A percentile compares a stretch with the other conserved stretches of the same genome.
phyloP scores from a whole-genome alignment of 2,888 invertebrate genomes.

The Tiliacea citrago region DNA sequence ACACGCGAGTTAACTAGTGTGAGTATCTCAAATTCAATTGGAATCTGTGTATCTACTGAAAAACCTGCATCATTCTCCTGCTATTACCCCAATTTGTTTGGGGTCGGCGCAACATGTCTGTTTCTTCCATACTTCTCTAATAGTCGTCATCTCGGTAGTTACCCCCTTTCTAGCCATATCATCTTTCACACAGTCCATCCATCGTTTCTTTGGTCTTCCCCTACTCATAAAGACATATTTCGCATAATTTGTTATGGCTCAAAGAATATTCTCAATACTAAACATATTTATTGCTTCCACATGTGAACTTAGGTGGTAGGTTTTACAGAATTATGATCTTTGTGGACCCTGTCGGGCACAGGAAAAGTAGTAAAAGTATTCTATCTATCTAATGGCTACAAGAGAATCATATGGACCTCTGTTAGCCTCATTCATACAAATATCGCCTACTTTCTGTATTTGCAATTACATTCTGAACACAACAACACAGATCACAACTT shows the following conservation, averaged over 20 bases:
- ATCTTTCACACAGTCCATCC: too few relatives aligned
- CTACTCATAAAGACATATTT: not conserved
- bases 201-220: not conserved
- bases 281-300: too few relatives aligned
- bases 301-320: too few relatives aligned
- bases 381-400: not conserved
- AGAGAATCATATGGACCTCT: not conserved
- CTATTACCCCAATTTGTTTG: not conserved
- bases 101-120: not conserved
- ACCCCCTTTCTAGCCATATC: too few relatives aligned
- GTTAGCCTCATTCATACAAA: not conserved
- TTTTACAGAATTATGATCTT: too few relatives aligned
- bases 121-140: not conserved
- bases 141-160: not conserved
- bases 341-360: too few relatives aligned
- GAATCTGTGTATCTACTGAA: not conserved
- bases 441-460: not conserved
- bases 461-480: not conserved
- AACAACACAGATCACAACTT: not conserved
- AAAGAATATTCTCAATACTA: too few relatives aligned
- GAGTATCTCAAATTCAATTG: not conserved
- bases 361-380: too few relatives aligned
- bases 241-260: not conserved
- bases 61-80: not conserved
- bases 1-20: conserved; percentile 24